Percentiles rank a stretch among this genome's conserved stretches.
These are phyloP conservation scores for Lichenostomus cassidix DNA, from an alignment of 2,113 vertebrate genomes.

Conservation along the genomic window DNA sequence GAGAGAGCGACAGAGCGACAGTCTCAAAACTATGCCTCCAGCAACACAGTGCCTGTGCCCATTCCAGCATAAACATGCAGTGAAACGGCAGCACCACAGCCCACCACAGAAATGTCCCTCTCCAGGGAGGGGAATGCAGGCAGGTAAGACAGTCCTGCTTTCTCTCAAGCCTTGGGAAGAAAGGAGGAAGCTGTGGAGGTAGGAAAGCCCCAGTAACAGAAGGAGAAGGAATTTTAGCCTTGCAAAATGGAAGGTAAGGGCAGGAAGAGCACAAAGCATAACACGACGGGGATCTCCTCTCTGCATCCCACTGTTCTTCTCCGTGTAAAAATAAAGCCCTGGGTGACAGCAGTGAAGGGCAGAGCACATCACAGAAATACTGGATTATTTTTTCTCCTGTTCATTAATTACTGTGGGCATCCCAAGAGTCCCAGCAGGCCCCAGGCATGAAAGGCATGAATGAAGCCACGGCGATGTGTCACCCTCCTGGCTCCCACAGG, in stretches of 20 bases:
- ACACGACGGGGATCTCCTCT: neutral
- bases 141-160: neutral
- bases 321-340: neutral
- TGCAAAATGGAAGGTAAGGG: neutral
- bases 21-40: neutral
- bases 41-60: neutral
- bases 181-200: neutral
- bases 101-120: neutral
- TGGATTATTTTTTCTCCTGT: neutral
- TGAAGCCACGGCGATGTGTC: neutral
- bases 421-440: neutral
- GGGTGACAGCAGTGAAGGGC: neutral
- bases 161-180: neutral
- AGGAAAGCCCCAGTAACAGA: neutral
- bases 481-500: neutral
- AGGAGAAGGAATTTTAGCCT: neutral
- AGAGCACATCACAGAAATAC: neutral
- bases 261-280: neutral
- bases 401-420: constrained; percentile 11
- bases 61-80: neutral
- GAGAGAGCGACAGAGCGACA: accelerated
- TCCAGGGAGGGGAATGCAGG: neutral
- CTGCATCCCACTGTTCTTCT: neutral
- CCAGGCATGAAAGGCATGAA: neutral
- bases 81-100: neutral